Conservation (phyloP, 2,888 invertebrate species). For the Iphiclides podalirius region DNA sequence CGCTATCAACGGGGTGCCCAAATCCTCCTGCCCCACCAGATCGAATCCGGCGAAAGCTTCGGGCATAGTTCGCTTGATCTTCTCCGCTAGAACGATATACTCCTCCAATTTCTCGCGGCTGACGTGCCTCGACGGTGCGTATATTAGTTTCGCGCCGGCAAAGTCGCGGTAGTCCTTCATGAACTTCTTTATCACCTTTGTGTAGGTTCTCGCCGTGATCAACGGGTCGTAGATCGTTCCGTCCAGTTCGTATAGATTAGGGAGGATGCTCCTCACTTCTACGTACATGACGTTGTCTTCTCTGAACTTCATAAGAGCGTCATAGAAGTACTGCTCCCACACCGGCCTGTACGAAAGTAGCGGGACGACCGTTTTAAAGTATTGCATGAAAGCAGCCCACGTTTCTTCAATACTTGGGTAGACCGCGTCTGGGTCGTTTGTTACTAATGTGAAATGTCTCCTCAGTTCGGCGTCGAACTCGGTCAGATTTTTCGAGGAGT, state of each 20-base stretch:
- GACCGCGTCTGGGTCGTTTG: constrained; percentile 58
- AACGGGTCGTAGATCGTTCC: constrained; percentile 76
- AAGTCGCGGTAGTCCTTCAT: constrained; percentile 81
- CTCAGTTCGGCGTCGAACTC: constrained; percentile 76
- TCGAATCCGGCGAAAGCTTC: constrained; percentile 88
- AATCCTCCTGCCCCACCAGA: constrained; percentile 89
- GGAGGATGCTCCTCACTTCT: constrained; percentile 84
- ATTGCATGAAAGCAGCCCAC: constrained; percentile 79
- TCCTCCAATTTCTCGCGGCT: constrained; percentile 49
- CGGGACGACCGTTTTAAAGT: constrained; percentile 76
- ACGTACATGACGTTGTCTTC: constrained; percentile 85
- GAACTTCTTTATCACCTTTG: constrained; percentile 79
- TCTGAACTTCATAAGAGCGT: constrained; percentile 80
- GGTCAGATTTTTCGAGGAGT: constrained; percentile 50
- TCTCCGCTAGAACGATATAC: constrained; percentile 61
- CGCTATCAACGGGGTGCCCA: constrained; percentile 81
- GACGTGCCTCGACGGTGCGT: constrained; percentile 80
- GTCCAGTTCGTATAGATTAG: constrained; percentile 83
- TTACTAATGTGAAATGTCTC: constrained; percentile 77
- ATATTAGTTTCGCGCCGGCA: constrained; percentile 84
- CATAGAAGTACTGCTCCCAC: constrained; percentile 83
- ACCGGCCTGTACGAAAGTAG: constrained; percentile 82
- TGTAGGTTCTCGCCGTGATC: constrained; percentile 81
- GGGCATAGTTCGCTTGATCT: constrained; percentile 76
- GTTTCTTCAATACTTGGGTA: constrained; percentile 78